phyloP scores from a whole-genome alignment of 2,888 invertebrate species.

The Acheta domesticus region DNA sequence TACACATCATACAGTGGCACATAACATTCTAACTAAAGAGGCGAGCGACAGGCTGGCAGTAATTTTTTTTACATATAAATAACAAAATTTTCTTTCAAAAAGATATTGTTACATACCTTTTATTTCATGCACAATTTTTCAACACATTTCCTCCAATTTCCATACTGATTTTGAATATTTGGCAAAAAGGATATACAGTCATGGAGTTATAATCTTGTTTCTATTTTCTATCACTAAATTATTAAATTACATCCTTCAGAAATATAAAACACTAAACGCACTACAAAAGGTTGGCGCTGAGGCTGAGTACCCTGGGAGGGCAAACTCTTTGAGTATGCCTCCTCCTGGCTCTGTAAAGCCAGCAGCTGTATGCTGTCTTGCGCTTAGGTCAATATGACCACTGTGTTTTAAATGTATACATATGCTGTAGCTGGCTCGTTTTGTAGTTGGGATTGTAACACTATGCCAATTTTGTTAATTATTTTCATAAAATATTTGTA shows the following conservation, averaged over 20 bases:
- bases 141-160: no score
- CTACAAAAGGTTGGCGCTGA: no score
- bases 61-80: neutral
- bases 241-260: neutral
- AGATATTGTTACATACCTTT: no score
- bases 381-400: conserved; percentile 3
- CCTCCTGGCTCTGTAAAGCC: neutral
- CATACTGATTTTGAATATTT: neutral
- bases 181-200: neutral
- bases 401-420: neutral
- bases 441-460: conserved; percentile 10
- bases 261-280: no score
- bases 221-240: neutral
- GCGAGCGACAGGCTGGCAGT: neutral
- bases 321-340: neutral
- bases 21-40: neutral
- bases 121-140: no score
- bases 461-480: conserved; percentile 18
- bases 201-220: neutral
- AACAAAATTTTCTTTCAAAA: no score
- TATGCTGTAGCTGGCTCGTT: conserved; percentile 10
- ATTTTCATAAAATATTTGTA: conserved; percentile 18
- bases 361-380: conserved; percentile 3
- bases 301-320: no score
- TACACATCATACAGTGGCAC: neutral